Evolutionary conservation across 2,888 invertebrate species (phyloP).

Genomic region (Dasypolia templi): DNA sequence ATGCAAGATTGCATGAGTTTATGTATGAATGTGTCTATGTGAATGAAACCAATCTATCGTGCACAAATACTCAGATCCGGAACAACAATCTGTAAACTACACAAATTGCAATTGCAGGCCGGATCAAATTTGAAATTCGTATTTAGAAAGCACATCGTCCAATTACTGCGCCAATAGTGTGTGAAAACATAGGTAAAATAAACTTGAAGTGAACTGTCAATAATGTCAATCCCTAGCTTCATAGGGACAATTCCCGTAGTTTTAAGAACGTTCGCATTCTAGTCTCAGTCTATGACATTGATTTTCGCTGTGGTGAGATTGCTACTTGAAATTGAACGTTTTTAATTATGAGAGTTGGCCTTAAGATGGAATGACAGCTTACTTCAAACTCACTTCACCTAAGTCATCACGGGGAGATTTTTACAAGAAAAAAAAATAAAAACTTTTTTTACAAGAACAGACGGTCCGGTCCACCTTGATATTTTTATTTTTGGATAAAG

Average conservation of each 20-base stretch:
- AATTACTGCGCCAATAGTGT: no score
- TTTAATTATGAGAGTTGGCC: no score
- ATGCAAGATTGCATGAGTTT: no score
- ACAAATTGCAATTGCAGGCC: not conserved
- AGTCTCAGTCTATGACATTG: no score
- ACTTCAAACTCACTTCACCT: no score
- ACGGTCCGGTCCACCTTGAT: not conserved
- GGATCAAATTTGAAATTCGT: not conserved
- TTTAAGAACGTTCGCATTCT: no score
- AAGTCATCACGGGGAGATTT: not conserved
- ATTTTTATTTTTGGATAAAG: not conserved
- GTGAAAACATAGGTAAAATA: no score
- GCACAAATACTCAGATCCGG: not conserved
- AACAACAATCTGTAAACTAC: not conserved
- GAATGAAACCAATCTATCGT: not conserved
- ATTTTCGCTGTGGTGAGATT: no score
- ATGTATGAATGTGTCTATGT: not conserved
- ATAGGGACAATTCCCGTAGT: not conserved
- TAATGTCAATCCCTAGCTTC: not conserved
- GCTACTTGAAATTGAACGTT: no score
- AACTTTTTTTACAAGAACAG: no score
- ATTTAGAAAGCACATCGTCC: not conserved
- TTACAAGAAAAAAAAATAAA: no score
- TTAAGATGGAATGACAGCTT: not conserved
- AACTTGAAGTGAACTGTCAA: not conserved